These are phyloP conservation scores for Nemopilema nomurai DNA, from an alignment of 30 jellyfish, hydroid and myxozoan genomes.

Conservation along the genomic window DNA sequence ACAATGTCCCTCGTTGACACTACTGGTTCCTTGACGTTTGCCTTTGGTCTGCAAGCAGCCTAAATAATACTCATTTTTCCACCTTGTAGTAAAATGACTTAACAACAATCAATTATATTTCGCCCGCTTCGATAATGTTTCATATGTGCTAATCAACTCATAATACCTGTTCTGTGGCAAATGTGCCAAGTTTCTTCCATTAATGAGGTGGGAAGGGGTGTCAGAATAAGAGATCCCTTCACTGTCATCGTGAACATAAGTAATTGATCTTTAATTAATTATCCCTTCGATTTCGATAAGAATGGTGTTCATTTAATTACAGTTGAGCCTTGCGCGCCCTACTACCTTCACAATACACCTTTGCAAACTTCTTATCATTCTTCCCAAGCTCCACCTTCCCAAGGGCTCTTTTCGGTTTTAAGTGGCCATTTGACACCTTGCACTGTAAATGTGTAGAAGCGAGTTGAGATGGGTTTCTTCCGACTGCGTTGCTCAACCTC, in stretches of 20 bases:
- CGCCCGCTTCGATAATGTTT: constrained; percentile 12
- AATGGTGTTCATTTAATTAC: constrained; percentile 38
- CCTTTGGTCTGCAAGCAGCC: constrained; percentile 17
- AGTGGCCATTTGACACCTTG: not conserved
- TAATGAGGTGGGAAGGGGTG: constrained; percentile 27
- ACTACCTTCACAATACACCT: not conserved
- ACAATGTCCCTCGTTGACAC: constrained; percentile 18
- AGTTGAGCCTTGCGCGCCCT: constrained; percentile 6
- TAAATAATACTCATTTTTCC: constrained; percentile 52
- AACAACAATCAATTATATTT: constrained; percentile 25
- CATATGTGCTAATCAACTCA: constrained; percentile 49
- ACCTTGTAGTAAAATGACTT: constrained; percentile 19
- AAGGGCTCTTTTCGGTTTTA: not conserved
- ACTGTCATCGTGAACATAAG: constrained; percentile 20
- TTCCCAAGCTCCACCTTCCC: constrained; percentile 29
- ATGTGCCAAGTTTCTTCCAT: constrained; percentile 12
- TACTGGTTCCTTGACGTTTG: constrained; percentile 5
- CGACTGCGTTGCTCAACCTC: too few species aligned
- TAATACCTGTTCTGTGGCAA: not conserved
- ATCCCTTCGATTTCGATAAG: constrained; percentile 37
- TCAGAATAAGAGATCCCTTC: constrained; percentile 23
- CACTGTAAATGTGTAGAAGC: not conserved
- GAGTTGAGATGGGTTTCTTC: not conserved
- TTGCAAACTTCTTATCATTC: not conserved
- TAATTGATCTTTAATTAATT: constrained; percentile 36